A percentile compares a stretch with the other conserved stretches of the same genome.
These are phyloP conservation scores for Azemiops feae DNA, from an alignment of 2,113 vertebrate species.

Conservation along the genomic window DNA sequence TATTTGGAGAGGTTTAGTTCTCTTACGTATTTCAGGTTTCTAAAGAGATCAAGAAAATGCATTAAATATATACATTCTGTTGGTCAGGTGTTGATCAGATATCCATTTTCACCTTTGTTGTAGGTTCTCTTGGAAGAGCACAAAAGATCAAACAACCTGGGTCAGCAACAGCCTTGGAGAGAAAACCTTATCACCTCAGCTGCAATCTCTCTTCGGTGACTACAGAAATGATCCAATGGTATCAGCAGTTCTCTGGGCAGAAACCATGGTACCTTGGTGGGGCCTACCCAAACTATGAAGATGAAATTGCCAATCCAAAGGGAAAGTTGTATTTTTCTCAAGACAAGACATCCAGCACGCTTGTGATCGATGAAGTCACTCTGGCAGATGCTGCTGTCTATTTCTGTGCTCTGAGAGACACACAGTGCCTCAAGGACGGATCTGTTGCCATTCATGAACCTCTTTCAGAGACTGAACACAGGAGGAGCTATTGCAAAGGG, in stretches of 20 bases:
- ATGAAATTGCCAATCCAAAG: neutral
- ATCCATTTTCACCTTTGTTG: neutral
- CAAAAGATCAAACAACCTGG: neutral
- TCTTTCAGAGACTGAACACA: neutral
- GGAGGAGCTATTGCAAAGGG: neutral
- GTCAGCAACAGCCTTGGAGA: neutral
- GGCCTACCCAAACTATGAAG: neutral
- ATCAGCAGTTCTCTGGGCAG: neutral
- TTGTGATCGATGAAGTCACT: neutral
- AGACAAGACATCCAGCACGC: neutral
- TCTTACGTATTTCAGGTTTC: neutral
- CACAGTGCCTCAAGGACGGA: neutral
- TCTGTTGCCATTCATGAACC: neutral
- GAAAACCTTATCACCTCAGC: neutral
- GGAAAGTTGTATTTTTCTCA: neutral
- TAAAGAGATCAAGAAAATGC: neutral
- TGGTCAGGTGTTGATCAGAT: neutral
- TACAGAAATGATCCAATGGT: neutral
- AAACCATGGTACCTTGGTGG: neutral
- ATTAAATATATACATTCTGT: neutral
- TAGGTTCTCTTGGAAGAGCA: neutral
- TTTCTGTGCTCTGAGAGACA: conserved; percentile 4
- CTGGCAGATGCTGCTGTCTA: neutral
- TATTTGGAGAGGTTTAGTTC: neutral
- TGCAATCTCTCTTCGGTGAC: neutral